phyloP scores from a whole-genome alignment of 2,113 vertebrate genomes.

The Zosterops pallidus region DNA sequence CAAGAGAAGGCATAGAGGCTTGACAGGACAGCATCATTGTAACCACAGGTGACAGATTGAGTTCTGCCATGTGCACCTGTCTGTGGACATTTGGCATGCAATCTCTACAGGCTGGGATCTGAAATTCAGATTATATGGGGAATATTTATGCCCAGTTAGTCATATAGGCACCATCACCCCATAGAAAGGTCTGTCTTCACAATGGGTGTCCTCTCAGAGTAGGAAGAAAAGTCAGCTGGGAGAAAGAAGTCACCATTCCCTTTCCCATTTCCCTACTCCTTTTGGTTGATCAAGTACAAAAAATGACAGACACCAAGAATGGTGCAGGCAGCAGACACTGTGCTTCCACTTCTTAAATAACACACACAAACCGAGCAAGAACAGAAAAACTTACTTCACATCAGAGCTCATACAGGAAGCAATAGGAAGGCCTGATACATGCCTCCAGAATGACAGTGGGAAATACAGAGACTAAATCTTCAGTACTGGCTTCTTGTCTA shows the following conservation, averaged over 20 bases:
- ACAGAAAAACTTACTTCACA: not conserved
- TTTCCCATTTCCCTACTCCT: not conserved
- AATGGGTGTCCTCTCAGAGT: not conserved
- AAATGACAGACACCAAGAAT: not conserved
- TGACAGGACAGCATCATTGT: not conserved
- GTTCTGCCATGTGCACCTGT: not conserved
- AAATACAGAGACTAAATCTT: not conserved
- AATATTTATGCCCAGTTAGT: not conserved
- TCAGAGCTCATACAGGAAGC: not conserved
- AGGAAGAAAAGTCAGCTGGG: not conserved
- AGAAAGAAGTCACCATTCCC: not conserved
- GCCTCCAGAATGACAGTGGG: not conserved
- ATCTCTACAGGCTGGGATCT: not conserved
- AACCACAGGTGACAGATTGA: not conserved
- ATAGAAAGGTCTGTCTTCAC: not conserved
- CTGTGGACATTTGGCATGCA: not conserved
- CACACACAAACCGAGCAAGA: not conserved
- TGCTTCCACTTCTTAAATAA: not conserved
- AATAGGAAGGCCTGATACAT: rapidly evolving
- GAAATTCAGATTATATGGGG: not conserved
- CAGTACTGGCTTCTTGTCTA: not conserved
- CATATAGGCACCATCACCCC: rapidly evolving
- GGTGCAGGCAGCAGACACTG: not conserved
- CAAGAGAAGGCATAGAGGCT: not conserved
- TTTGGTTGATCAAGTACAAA: not conserved